Conservation (phyloP, 2,888 invertebrate genomes). For the Gymnoscelis rufifasciata region DNA sequence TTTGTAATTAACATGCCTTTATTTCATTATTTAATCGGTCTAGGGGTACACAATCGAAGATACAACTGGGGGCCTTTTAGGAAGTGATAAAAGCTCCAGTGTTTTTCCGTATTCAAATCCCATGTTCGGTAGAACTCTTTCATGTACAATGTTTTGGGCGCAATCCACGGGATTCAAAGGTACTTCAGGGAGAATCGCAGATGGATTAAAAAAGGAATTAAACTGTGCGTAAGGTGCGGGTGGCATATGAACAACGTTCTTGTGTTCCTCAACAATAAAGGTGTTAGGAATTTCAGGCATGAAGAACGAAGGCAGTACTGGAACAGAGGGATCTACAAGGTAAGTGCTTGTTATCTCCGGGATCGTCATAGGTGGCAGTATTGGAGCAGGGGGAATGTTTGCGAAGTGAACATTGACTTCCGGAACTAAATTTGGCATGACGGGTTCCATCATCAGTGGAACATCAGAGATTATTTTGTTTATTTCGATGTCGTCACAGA, state of each 20-base stretch:
- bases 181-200: constrained; percentile 17
- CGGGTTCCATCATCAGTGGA: constrained; percentile 13
- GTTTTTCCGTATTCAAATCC: constrained; percentile 26
- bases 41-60: constrained; percentile 10
- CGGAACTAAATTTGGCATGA: constrained; percentile 4
- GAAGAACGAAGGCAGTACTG: constrained; percentile 25
- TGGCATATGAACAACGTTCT: constrained; percentile 25
- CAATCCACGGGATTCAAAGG: constrained; percentile 24
- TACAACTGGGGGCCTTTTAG: constrained; percentile 20
- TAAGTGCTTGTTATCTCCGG: constrained; percentile 16
- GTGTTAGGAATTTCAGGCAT: constrained; percentile 18
- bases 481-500: constrained; percentile 6
- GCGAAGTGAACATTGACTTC: constrained; percentile 16
- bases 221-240: constrained; percentile 31
- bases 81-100: constrained; percentile 24
- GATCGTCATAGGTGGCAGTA: constrained; percentile 18
- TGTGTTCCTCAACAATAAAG: constrained; percentile 15
- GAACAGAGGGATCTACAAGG: too few species aligned
- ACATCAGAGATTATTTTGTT: constrained; percentile 9
- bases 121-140: constrained; percentile 39
- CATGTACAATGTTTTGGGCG: constrained; percentile 37
- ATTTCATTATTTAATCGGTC: background rate
- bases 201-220: constrained; percentile 17
- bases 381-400: constrained; percentile 25
- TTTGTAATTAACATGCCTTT: background rate